A percentile compares a stretch with the other conserved stretches of the same genome.
phyloP scores from a whole-genome alignment of 2,113 vertebrate genomes.

The Dipodomys spectabilis region DNA sequence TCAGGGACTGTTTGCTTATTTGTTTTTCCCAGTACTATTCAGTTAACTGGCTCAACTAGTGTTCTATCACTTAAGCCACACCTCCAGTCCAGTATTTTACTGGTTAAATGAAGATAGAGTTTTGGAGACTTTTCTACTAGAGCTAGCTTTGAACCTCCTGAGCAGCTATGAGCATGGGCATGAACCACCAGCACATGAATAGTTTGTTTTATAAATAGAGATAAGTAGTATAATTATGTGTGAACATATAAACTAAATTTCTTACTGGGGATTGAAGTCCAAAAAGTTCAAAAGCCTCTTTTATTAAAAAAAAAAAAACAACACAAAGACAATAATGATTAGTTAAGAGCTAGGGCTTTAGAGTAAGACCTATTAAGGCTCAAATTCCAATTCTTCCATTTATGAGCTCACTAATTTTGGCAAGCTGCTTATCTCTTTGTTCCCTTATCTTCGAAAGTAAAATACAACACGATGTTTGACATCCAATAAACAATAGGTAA shows the following conservation, averaged over 20 bases:
- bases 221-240: not conserved
- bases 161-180: too few relatives aligned
- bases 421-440: not conserved
- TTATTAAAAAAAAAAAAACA: not conserved
- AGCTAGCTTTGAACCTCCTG: too few relatives aligned
- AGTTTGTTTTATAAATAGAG: not conserved
- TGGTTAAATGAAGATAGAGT: too few relatives aligned
- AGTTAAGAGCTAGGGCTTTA: not conserved
- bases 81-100: too few relatives aligned
- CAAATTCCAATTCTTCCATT: not conserved
- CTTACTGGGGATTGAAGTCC: not conserved
- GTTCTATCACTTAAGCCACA: too few relatives aligned
- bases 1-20: too few relatives aligned
- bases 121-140: too few relatives aligned
- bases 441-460: not conserved
- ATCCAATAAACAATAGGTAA: not conserved
- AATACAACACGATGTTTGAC: not conserved
- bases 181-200: not conserved
- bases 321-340: not conserved
- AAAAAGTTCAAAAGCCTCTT: not conserved
- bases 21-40: too few relatives aligned
- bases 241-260: not conserved
- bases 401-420: not conserved
- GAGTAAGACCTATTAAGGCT: not conserved
- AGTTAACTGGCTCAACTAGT: too few relatives aligned